Evolutionary conservation across 2,113 vertebrate species (phyloP).

Genomic region (Kryptolebias marmoratus): DNA sequence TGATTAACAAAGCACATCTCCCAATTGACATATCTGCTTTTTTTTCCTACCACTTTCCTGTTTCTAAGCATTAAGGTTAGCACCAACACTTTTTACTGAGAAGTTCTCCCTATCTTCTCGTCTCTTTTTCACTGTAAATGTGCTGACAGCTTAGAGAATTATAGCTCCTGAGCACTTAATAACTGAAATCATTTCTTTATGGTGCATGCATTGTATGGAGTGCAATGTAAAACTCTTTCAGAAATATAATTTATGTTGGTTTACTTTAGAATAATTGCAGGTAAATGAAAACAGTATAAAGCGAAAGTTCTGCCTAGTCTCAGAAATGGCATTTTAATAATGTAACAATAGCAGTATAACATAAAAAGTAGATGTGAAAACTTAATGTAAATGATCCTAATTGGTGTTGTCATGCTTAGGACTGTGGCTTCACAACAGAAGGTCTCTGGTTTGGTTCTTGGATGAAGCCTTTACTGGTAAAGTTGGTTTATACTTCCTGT

Average conservation of each 20-base stretch:
- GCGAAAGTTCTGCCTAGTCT: background rate
- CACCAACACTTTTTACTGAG: constrained; percentile 32
- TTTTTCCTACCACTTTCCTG: background rate
- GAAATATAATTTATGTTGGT: background rate
- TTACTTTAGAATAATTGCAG: rapidly evolving
- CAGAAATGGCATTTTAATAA: background rate
- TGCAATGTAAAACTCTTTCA: background rate
- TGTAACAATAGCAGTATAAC: background rate
- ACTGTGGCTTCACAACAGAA: too few relatives aligned
- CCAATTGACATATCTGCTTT: constrained; percentile 19
- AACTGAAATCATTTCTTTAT: constrained; percentile 17
- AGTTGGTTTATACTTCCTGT: too few relatives aligned
- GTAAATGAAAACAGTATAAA: background rate
- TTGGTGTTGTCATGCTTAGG: too few relatives aligned
- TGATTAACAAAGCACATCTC: constrained; percentile 41
- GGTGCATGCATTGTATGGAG: background rate
- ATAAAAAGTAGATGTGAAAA: too few relatives aligned
- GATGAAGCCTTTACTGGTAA: too few relatives aligned
- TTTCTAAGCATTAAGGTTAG: constrained; percentile 39
- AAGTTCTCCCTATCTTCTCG: background rate
- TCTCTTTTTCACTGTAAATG: background rate
- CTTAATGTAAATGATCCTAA: too few relatives aligned
- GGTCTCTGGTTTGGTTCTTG: too few relatives aligned
- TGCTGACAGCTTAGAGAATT: constrained; percentile 39
- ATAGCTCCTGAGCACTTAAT: constrained; percentile 31